phyloP scores from a whole-genome alignment of 2,888 invertebrate species.

The Cremastobaeus sp. region DNA sequence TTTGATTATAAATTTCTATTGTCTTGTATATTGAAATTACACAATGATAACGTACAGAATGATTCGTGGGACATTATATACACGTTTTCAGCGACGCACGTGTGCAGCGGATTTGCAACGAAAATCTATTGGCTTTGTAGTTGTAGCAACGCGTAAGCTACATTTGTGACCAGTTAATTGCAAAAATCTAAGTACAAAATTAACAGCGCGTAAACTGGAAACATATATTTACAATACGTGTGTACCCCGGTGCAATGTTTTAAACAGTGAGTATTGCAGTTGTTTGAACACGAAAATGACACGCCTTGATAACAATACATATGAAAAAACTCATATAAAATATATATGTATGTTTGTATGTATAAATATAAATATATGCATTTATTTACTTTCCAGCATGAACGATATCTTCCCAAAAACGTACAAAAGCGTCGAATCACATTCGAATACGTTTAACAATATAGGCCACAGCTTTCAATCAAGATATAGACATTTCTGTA shows the following conservation, averaged over 20 bases:
- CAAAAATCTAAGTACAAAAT: constrained; percentile 48
- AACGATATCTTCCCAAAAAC: constrained; percentile 13
- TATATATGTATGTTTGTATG: constrained; percentile 6
- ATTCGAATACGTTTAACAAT: constrained; percentile 23
- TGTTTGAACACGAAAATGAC: constrained; percentile 5
- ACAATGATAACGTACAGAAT: constrained; percentile 13
- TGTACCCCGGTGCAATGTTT: constrained; percentile 39
- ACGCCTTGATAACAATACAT: neutral
- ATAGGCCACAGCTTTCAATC: constrained; percentile 18
- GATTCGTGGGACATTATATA: constrained; percentile 28
- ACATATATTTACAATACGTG: constrained; percentile 53
- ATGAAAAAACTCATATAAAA: constrained; percentile 44
- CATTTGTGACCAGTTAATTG: constrained; percentile 48
- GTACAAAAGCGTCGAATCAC: constrained; percentile 37
- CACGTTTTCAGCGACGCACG: constrained; percentile 8
- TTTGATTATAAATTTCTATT: neutral
- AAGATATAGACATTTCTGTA: constrained; percentile 23
- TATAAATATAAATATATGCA: constrained; percentile 42
- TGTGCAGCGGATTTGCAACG: neutral
- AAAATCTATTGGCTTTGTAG: constrained; percentile 18
- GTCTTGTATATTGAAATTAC: constrained; percentile 6
- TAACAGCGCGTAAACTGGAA: constrained; percentile 40
- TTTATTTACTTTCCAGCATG: constrained; percentile 9
- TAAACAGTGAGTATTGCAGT: constrained; percentile 48
- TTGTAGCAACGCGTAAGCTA: constrained; percentile 37